A percentile compares a stretch with the other conserved stretches of the same genome.
These are phyloP conservation scores for Limnothrissa miodon DNA, from an alignment of 2,113 vertebrate species.

Conservation along the genomic window DNA sequence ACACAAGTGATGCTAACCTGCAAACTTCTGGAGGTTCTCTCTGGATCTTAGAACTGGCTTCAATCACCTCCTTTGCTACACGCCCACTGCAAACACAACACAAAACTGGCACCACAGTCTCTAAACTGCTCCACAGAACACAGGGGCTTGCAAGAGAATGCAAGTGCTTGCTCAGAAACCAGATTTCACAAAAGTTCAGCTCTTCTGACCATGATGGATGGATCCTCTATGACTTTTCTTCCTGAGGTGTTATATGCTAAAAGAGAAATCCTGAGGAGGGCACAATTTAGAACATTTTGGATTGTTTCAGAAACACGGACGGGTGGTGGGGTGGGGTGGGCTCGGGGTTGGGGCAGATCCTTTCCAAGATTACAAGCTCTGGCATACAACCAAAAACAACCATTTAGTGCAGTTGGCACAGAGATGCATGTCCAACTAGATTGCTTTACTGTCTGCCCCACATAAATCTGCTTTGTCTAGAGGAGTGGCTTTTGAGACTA, in stretches of 20 bases:
- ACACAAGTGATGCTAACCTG: constrained; percentile 71
- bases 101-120: not conserved
- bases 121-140: not conserved
- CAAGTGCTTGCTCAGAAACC: not conserved
- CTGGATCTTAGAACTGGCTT: constrained; percentile 96
- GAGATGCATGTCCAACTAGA: not conserved
- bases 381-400: not conserved
- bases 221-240: not conserved
- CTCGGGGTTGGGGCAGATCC: not conserved
- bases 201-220: not conserved
- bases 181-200: not conserved
- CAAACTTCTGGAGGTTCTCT: constrained; percentile 89
- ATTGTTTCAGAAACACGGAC: not conserved
- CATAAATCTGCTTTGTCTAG: not conserved
- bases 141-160: not conserved
- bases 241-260: not conserved
- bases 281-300: not conserved
- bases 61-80: constrained; percentile 97
- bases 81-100: constrained; percentile 76
- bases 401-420: not conserved
- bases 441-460: not conserved
- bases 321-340: too few species aligned
- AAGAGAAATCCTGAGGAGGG: not conserved
- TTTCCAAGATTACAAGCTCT: not conserved
- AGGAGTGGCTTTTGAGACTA: not conserved